Base-by-base conservation (phyloP, 2,113 vertebrate species). In the Sarotherodon lohbergeri region DNA sequence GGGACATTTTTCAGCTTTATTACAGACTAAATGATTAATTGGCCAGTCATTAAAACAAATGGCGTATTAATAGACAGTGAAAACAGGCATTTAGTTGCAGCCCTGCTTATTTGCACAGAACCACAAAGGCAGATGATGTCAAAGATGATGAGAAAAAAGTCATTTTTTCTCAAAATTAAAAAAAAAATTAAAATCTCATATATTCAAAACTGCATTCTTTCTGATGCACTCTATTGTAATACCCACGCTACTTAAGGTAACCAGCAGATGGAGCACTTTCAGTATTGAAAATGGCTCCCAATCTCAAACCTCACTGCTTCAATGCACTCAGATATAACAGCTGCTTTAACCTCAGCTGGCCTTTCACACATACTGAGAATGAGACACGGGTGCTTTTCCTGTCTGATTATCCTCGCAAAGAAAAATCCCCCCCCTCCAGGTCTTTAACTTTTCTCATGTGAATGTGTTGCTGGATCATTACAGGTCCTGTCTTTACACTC, bases 251-350 rank as follows among this genome's bases (percentile, higher is more conserved):
- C 57, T 81, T 3, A 36, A 8, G 78, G 14, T 36, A 27, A 71
- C 95, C 96, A 96, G 93, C 93, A 97, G 96, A 91, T 94, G 92
- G 94, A 17, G 91, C 81, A 92, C 90, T 83, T 71, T 93, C 81
- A 85, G 86, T 91, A 17, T 46, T 63, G 56, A 71, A 84, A 32
- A 61, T 63, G n/a, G 52, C 22, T 16, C 12, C 79, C 34, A 61
- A 13, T 82, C 13, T 83, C 29, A 83, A 14, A 80, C 54, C 57
- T 55, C 61, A 39, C 6, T 16, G n/a, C 7, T 85, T 57, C 22
- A 36, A 1, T 66, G 19, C 22, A 2, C 46, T 82, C 43, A 22
- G 19, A 36, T 50, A 41, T 9, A 83, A 57, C 87, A 85, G 87
- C 80, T 84, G 76, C 43, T 85, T 76, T 7, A 27, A 43, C 57